Evolutionary conservation across 2,113 vertebrate species (phyloP).

Genomic region (Zingel zingel): DNA sequence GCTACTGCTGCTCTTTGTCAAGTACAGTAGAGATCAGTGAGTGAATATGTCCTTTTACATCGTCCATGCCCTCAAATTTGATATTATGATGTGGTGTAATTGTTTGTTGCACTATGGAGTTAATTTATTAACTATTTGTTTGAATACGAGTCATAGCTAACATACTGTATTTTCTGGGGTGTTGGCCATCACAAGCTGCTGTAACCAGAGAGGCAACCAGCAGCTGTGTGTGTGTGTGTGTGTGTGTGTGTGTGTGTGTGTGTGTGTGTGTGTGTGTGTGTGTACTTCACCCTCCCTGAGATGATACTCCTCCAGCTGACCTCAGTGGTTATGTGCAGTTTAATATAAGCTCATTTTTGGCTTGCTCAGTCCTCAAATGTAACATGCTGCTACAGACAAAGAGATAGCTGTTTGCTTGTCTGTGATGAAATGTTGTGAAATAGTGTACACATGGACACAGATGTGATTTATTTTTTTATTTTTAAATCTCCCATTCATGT

Average conservation of each 20-base stretch:
- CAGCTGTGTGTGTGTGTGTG: slow-evolving; percentile 37
- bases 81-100: neutral
- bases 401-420: slow-evolving; percentile 11
- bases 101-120: neutral
- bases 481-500: slow-evolving; percentile 6
- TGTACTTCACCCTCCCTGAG: slow-evolving; percentile 29
- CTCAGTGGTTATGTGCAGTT: slow-evolving; percentile 50
- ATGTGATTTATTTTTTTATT: neutral
- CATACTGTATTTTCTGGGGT: slow-evolving; percentile 58
- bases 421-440: slow-evolving; percentile 24
- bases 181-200: slow-evolving; percentile 65
- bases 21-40: neutral
- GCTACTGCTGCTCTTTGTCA: slow-evolving; percentile 12
- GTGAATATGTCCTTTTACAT: neutral
- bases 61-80: rapidly evolving
- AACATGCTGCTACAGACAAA: slow-evolving; percentile 28
- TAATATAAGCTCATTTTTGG: slow-evolving; percentile 46
- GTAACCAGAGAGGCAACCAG: slow-evolving; percentile 59
- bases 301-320: slow-evolving; percentile 60
- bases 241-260: slow-evolving; percentile 28
- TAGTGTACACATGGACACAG: neutral
- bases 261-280: neutral
- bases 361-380: slow-evolving; percentile 46
- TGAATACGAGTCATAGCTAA: neutral
- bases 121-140: slow-evolving; percentile 2